phyloP scores from a whole-genome alignment of 1,140 invertebrate species.

The Physella acuta region DNA sequence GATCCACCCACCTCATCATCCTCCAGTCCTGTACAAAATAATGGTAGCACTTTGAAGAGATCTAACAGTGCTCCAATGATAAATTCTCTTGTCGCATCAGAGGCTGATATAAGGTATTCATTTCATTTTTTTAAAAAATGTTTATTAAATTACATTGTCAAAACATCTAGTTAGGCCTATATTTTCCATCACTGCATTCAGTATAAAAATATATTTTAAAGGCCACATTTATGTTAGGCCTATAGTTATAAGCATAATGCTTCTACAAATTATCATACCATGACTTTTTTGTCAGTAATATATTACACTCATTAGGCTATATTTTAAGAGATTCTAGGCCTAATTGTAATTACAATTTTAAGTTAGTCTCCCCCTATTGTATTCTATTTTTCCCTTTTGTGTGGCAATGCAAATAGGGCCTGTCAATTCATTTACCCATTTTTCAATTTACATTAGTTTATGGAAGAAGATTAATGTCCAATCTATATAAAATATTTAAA shows the following conservation, averaged over 20 bases:
- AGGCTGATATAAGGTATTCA: slow-evolving; percentile 10
- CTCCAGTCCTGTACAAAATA: slow-evolving; percentile 21
- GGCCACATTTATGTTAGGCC: no score
- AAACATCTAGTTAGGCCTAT: not conserved
- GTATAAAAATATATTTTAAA: no score
- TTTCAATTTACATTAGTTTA: not conserved
- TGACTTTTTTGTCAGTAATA: not conserved
- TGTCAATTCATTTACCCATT: no score
- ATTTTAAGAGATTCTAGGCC: no score
- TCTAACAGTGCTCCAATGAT: slow-evolving; percentile 84
- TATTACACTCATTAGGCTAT: no score
- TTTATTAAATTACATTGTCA: not conserved
- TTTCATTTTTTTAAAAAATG: not conserved
- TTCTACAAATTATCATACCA: not conserved
- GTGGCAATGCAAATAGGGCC: no score
- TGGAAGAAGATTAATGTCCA: not conserved
- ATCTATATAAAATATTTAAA: not conserved
- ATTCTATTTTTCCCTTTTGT: no score
- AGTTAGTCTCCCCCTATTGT: no score
- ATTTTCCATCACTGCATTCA: no score
- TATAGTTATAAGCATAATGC: not conserved
- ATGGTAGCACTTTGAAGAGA: slow-evolving; percentile 66
- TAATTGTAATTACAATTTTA: no score
- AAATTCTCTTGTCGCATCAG: slow-evolving; percentile 58
- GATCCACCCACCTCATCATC: slow-evolving; percentile 39